phyloP scores from a whole-genome alignment of 2,797 vertebrate species.

The Zonotrichia albicollis region DNA sequence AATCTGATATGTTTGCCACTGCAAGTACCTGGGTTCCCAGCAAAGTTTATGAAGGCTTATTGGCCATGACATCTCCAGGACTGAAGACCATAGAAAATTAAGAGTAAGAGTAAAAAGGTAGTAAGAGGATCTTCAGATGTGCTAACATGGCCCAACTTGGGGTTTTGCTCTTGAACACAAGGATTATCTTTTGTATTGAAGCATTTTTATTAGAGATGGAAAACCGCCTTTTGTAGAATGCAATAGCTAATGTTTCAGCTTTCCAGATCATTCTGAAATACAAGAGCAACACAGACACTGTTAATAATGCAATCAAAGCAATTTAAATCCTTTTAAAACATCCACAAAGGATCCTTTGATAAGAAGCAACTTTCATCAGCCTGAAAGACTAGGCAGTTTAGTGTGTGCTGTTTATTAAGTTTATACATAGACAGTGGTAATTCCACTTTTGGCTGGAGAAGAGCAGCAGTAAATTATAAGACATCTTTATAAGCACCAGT shows the following conservation, averaged over 20 bases:
- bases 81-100: neutral
- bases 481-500: constrained; percentile 19
- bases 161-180: neutral
- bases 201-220: neutral
- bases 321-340: constrained; percentile 61
- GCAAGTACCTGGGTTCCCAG: neutral
- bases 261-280: constrained; percentile 54
- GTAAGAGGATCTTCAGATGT: neutral
- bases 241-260: constrained; percentile 22
- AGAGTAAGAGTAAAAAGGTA: neutral
- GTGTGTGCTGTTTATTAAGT: constrained; percentile 40
- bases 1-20: neutral
- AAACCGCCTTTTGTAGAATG: neutral
- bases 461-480: constrained; percentile 38
- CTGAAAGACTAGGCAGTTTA: constrained; percentile 37
- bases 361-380: constrained; percentile 59
- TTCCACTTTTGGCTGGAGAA: constrained; percentile 36
- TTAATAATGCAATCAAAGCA: constrained; percentile 68
- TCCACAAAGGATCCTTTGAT: constrained; percentile 64
- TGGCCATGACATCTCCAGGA: neutral
- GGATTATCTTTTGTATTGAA: constrained; percentile 42
- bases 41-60: neutral
- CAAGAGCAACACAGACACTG: constrained; percentile 47
- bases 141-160: neutral
- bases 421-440: constrained; percentile 37